phyloP scores from a whole-genome alignment of 2,113 vertebrate genomes.

The Crotalus horridus region DNA sequence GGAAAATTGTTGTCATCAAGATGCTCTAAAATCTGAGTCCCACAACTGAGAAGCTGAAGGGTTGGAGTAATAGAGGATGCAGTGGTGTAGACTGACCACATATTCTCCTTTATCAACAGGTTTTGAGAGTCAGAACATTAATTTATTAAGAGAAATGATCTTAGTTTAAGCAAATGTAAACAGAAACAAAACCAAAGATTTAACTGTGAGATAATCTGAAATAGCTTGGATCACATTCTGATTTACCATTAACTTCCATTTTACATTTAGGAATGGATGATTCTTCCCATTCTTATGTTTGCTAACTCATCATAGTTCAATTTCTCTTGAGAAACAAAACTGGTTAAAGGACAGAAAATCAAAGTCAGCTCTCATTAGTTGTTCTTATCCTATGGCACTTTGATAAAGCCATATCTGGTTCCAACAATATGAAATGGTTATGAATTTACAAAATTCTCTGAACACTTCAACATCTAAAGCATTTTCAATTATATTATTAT shows the following conservation, averaged over 20 bases:
- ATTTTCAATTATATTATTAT: neutral
- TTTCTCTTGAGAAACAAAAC: conserved; percentile 1
- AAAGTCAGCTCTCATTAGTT: conserved; percentile 6
- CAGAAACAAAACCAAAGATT: neutral
- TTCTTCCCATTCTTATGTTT: neutral
- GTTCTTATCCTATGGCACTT: neutral
- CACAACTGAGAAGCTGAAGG: neutral
- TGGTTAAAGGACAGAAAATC: neutral
- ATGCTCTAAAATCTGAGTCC: neutral
- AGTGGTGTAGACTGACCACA: neutral
- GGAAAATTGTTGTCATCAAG: neutral
- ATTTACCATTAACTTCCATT: neutral
- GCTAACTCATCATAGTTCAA: neutral
- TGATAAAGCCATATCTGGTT: neutral
- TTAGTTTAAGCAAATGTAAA: neutral
- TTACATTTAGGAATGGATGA: neutral
- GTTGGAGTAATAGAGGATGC: neutral
- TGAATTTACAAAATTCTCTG: neutral
- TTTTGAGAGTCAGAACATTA: neutral
- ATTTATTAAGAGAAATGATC: neutral
- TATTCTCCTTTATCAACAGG: neutral
- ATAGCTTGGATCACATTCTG: neutral
- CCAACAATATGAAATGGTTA: neutral
- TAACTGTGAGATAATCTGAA: neutral
- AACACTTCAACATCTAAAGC: neutral